Evolutionary conservation across 2,888 invertebrate genomes (phyloP).

Genomic region (Lasioglossum vierecki): DNA sequence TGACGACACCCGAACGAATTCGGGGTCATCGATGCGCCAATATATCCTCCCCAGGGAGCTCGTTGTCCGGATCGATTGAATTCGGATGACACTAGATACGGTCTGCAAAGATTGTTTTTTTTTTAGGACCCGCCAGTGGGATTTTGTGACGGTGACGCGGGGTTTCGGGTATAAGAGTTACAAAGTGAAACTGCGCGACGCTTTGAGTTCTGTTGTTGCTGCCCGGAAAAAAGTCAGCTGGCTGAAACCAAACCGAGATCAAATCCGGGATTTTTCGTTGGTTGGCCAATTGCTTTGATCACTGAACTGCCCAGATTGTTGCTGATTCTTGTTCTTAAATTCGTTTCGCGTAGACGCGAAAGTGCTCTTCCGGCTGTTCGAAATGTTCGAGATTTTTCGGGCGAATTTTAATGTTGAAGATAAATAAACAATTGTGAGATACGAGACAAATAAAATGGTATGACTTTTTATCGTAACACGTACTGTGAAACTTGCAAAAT

Average conservation of each 20-base stretch:
- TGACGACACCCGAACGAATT: conserved; percentile 53
- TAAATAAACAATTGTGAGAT: neutral
- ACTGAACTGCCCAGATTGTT: neutral
- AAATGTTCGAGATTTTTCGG: neutral
- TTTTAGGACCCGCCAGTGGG: neutral
- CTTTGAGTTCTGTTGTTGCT: neutral
- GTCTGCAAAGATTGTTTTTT: conserved; percentile 6
- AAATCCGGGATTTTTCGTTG: neutral
- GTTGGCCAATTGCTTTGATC: neutral
- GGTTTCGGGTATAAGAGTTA: neutral
- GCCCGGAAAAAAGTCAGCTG: neutral
- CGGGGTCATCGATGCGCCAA: conserved; percentile 33
- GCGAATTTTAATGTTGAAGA: neutral
- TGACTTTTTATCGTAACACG: neutral
- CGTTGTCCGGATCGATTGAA: conserved; percentile 34
- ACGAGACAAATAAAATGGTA: neutral
- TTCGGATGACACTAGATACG: conserved; percentile 19
- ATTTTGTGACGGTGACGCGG: neutral
- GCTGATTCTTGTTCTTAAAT: neutral
- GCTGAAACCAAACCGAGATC: neutral
- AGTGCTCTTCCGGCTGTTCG: neutral
- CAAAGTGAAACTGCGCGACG: conserved; percentile 1
- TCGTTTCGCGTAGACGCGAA: neutral
- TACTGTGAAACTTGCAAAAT: neutral
- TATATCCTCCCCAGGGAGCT: conserved; percentile 18